Base-by-base conservation (phyloP, 2,797 vertebrate genomes). In the Sarcoramphus papa region DNA sequence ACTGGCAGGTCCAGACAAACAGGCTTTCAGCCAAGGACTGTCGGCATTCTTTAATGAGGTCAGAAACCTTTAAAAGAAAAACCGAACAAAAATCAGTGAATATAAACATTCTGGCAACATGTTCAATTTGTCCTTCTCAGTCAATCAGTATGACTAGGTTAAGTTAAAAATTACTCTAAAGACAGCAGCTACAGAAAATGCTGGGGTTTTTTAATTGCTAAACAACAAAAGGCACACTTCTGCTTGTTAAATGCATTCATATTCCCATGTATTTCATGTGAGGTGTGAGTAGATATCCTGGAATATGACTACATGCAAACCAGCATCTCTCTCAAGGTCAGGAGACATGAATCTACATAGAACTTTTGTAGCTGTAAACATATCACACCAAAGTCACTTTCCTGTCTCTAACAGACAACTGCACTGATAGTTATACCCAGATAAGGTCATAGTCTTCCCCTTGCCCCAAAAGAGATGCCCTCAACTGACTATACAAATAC, bases 1-100 rank as follows among this genome's bases (percentile, higher is more conserved):
- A 99, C 91, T 99, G 99, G 94, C 99, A 99, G 43, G 99, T 98
- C 99, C 99, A 99, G n/a, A 98, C 98, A 97, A 99, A 99, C 67
- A 99, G 98, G 95, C 99, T 99, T 94, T 99, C 99, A 70, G 99
- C 99, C 90, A 99, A 97, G 18, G 99, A 98, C 93, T 99, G 99
- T 35, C 98, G 97, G 91, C 99, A 99, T 79, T 99, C 99, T 97
- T 98, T 99, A 97, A 99, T 99, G 85, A 99, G 98, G 96, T 99
- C 99, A 43, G 99, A 98, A 90, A 99, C 99, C 99, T 99, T 93
- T 45, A 62, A 43, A 51, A 72, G 18, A 47, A 90, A 97, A 73
- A 40, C 3, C 80, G 92, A 90, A 53, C 63, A 86, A 94, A 41
- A 81, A 8, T 1, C 14, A 21, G 43, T 93, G 24, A 77, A 83